Conservation (phyloP, 64 coral and sea anemone genomes). For the Montipora cactus region DNA sequence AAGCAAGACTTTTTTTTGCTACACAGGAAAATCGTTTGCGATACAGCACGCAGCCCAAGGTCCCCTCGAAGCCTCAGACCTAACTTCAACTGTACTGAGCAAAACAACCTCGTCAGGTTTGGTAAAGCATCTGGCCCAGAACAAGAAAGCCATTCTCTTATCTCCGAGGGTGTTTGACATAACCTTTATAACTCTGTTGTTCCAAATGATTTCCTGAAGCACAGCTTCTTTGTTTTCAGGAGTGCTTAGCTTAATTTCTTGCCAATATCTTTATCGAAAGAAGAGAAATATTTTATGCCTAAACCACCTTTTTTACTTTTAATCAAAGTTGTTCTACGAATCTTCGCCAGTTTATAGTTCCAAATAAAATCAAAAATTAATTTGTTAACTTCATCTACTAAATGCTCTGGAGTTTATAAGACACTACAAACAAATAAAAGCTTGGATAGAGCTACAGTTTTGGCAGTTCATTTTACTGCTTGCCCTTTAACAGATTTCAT, state of each 20-base stretch:
- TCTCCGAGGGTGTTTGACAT: constrained; percentile 24
- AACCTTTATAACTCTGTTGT: not conserved
- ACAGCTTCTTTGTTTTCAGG: too few relatives aligned
- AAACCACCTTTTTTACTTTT: not conserved
- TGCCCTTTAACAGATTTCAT: too few relatives aligned
- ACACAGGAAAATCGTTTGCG: constrained; percentile 5
- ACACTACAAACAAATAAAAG: not conserved
- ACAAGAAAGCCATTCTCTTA: not conserved
- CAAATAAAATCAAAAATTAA: constrained; percentile 19
- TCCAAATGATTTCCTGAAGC: not conserved
- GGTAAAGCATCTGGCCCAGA: not conserved
- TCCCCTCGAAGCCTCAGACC: constrained; percentile 10
- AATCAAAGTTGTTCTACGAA: constrained; percentile 3
- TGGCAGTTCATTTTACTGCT: not conserved
- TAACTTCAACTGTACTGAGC: not conserved
- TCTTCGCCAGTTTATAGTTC: not conserved
- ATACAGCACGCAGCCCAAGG: not conserved
- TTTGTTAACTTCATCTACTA: too few relatives aligned
- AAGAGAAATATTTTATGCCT: constrained; percentile 21
- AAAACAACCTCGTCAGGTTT: constrained; percentile 26
- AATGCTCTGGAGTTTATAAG: not conserved
- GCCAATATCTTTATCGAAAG: not conserved
- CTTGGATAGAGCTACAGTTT: constrained; percentile 11
- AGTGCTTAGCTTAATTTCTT: too few relatives aligned
- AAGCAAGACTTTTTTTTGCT: too few relatives aligned